phyloP scores from a whole-genome alignment of 2,797 vertebrate genomes.

The Sparus aurata region DNA sequence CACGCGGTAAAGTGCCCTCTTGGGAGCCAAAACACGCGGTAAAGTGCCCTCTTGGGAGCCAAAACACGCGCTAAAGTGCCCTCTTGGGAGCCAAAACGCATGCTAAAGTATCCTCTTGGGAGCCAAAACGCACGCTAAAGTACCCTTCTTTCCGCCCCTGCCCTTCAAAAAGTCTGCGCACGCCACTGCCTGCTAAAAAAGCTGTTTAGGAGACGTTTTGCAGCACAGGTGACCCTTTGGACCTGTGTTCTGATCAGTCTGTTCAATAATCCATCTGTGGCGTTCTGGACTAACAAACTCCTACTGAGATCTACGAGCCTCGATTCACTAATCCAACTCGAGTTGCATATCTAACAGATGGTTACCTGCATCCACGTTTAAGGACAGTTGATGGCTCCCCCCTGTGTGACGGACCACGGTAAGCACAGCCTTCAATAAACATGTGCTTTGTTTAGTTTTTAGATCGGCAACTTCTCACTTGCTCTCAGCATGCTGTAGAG shows the following conservation, averaged over 20 bases:
- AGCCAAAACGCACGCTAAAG: too few species aligned
- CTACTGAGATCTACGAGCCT: background rate
- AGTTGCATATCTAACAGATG: conserved; percentile 30
- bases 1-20: too few species aligned
- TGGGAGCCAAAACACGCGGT: too few species aligned
- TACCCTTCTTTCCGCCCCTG: too few species aligned
- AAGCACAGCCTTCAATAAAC: conserved; percentile 41
- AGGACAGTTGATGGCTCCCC: conserved; percentile 23
- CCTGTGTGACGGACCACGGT: conserved; percentile 21
- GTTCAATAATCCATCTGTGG: conserved; percentile 9
- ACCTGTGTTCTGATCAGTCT: background rate
- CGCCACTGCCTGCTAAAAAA: too few species aligned
- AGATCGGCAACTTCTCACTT: conserved; percentile 31
- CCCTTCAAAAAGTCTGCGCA: too few species aligned
- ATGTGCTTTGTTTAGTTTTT: conserved; percentile 51
- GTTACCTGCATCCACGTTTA: conserved; percentile 20
- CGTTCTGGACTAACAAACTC: conserved; percentile 13
- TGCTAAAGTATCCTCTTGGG: too few species aligned
- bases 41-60: too few species aligned
- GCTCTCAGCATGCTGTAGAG: conserved; percentile 17
- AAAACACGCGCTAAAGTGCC: too few species aligned
- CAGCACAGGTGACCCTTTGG: background rate
- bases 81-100: too few species aligned
- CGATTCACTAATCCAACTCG: conserved; percentile 5
- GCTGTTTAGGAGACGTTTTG: background rate